A percentile compares a stretch with the other conserved stretches of the same genome.
Conservation (phyloP, 2,797 vertebrate species). For the Eospalax fontanierii region DNA sequence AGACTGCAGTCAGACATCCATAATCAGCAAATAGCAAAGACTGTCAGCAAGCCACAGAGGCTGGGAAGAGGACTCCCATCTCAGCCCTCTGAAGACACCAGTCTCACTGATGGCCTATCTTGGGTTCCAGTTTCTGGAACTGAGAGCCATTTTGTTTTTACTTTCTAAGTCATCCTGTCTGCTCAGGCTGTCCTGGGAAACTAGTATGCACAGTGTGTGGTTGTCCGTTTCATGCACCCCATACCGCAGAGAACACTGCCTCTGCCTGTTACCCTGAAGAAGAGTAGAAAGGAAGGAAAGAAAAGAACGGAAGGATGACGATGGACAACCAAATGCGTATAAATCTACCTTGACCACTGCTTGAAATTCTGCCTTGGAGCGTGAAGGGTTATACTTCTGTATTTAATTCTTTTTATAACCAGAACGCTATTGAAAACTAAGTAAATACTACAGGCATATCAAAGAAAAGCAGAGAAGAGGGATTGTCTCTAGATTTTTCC, state of each 20-base stretch:
- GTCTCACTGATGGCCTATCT: no score
- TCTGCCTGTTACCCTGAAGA: background rate
- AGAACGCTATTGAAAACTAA: background rate
- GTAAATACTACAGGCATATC: background rate
- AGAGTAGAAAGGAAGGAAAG: background rate
- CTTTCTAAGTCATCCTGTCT: background rate
- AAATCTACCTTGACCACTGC: background rate
- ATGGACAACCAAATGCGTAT: background rate
- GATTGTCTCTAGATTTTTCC: background rate
- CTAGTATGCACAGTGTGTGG: fast-evolving
- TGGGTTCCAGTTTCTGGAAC: background rate
- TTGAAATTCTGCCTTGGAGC: constrained; percentile 13
- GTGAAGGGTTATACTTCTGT: background rate
- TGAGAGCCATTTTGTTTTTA: background rate
- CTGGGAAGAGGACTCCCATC: no score
- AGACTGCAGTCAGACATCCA: background rate
- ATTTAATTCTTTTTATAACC: constrained; percentile 20
- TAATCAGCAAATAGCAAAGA: background rate
- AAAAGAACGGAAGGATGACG: background rate
- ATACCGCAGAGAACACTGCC: background rate
- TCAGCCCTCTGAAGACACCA: background rate
- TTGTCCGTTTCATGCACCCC: background rate
- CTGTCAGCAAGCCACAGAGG: background rate
- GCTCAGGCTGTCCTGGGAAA: background rate
- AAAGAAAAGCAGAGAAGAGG: constrained; percentile 31